Percentiles rank a stretch among this genome's conserved stretches.
These are phyloP conservation scores for Pseudanteris insignis DNA, from an alignment of 2,888 invertebrate genomes.

Conservation along the genomic window DNA sequence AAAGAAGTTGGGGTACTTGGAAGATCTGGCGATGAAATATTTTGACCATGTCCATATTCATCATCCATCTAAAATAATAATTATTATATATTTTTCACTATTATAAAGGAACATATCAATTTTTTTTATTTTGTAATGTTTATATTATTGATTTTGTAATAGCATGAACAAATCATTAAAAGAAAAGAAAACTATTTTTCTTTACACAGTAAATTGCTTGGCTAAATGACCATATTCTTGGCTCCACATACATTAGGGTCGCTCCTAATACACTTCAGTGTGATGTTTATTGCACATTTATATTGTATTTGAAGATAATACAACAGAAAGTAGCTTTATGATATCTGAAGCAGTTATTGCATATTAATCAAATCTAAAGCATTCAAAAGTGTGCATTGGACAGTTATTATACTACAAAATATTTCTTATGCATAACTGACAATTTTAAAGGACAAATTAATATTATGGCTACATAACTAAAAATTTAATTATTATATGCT, in stretches of 20 bases:
- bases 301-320: slow-evolving; percentile 29
- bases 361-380: slow-evolving; percentile 20
- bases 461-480: too few relatives aligned
- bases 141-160: too few relatives aligned
- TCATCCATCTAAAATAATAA: slow-evolving; percentile 15
- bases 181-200: neutral
- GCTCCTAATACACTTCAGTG: slow-evolving; percentile 1
- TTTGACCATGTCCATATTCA: slow-evolving; percentile 7
- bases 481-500: neutral
- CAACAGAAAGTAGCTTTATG: slow-evolving; percentile 26
- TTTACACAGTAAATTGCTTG: slow-evolving; percentile 1
- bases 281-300: slow-evolving; percentile 12
- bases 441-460: too few relatives aligned
- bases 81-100: too few relatives aligned
- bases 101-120: too few relatives aligned
- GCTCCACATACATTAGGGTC: slow-evolving; percentile 10
- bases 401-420: slow-evolving; percentile 7
- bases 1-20: slow-evolving; percentile 59
- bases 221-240: slow-evolving; percentile 24
- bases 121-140: too few relatives aligned
- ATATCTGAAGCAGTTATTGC: slow-evolving; percentile 12
- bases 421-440: neutral
- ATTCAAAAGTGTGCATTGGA: slow-evolving; percentile 2
- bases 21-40: slow-evolving; percentile 9
- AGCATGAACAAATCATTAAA: neutral